Conservation (phyloP, 1,140 invertebrate genomes). For the Drosophila kurseongensis region DNA sequence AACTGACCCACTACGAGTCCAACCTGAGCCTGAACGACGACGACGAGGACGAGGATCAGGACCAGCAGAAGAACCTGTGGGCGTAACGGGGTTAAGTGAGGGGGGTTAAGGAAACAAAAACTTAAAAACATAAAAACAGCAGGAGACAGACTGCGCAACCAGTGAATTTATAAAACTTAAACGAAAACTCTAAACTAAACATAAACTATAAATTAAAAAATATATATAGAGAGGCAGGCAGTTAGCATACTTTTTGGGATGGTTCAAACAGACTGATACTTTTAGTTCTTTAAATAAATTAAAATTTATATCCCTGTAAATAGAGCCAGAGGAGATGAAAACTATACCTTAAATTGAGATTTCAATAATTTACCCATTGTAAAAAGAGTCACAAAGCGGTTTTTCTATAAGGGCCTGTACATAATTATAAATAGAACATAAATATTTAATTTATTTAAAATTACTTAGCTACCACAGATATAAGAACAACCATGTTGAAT, state of each 20-base stretch:
- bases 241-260: slow-evolving; percentile 47
- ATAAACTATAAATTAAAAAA: slow-evolving; percentile 32
- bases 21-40: slow-evolving; percentile 74
- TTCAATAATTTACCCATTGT: slow-evolving; percentile 34
- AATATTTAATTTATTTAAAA: slow-evolving; percentile 63
- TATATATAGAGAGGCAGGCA: slow-evolving; percentile 11
- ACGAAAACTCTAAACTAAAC: slow-evolving; percentile 28
- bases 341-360: slow-evolving; percentile 12
- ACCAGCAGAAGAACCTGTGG: slow-evolving; percentile 68
- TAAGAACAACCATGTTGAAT: slow-evolving; percentile 32
- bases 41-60: slow-evolving; percentile 55
- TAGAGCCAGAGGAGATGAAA: slow-evolving; percentile 23
- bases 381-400: slow-evolving; percentile 39
- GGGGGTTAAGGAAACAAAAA: neutral
- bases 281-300: slow-evolving; percentile 68
- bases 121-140: slow-evolving; percentile 10
- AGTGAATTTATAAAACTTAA: slow-evolving; percentile 75
- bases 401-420: slow-evolving; percentile 49
- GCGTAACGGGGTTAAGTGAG: slow-evolving; percentile 54
- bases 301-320: slow-evolving; percentile 47
- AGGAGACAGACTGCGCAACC: slow-evolving; percentile 66
- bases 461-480: slow-evolving; percentile 16
- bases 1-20: slow-evolving; percentile 83
- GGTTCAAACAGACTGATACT: slow-evolving; percentile 76
- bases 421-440: slow-evolving; percentile 34